phyloP scores from a whole-genome alignment of 2,113 vertebrate species.

The Cynocephalus volans region DNA sequence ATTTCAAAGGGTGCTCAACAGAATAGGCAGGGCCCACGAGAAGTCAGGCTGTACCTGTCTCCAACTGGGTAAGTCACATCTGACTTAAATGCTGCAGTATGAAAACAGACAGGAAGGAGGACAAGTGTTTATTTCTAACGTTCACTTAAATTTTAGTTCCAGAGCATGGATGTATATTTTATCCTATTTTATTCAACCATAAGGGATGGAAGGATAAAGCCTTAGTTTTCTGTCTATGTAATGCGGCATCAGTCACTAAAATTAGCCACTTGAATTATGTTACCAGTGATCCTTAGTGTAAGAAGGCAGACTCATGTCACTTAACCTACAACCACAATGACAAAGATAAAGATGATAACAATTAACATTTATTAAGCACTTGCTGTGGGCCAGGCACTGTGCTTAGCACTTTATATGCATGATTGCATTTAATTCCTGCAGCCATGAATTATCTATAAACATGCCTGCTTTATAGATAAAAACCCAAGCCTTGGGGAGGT shows the following conservation, averaged over 20 bases:
- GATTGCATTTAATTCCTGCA: not conserved
- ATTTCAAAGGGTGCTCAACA: not conserved
- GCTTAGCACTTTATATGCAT: not conserved
- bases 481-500: not conserved
- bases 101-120: not conserved
- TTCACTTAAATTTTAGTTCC: not conserved
- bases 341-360: not conserved
- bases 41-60: not conserved
- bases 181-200: not conserved
- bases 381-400: not conserved
- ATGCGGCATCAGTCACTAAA: not conserved
- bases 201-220: not conserved
- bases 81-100: not conserved
- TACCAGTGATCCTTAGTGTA: not conserved
- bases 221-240: not conserved
- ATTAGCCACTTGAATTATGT: not conserved
- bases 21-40: not conserved
- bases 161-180: not conserved
- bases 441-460: not conserved
- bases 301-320: not conserved
- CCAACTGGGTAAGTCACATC: not conserved
- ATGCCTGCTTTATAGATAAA: not conserved
- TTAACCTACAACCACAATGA: not conserved
- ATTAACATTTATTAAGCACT: not conserved
- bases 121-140: not conserved